Evolutionary conservation across 2,113 vertebrate species (phyloP).

Genomic region (Hydrochoerus hydrochaeris): DNA sequence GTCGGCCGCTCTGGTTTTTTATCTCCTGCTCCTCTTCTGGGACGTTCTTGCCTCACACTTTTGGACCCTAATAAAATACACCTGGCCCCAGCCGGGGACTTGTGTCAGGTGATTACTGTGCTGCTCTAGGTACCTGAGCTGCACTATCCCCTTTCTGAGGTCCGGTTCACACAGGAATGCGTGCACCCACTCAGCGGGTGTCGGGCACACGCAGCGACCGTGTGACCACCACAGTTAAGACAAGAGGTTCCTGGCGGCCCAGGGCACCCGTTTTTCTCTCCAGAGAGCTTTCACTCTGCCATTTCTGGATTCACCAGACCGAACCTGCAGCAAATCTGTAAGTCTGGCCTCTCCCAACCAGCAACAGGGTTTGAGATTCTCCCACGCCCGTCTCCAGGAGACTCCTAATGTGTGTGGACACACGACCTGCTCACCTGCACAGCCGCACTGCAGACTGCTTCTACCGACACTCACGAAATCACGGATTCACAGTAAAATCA

Average conservation of each 20-base stretch:
- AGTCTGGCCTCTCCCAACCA: no score
- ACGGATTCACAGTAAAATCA: not conserved
- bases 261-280: not conserved
- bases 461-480: not conserved
- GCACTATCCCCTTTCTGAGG: not conserved
- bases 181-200: no score
- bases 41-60: not conserved
- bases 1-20: not conserved
- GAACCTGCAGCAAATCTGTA: no score
- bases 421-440: not conserved
- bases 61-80: not conserved
- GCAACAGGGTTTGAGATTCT: no score
- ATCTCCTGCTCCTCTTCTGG: not conserved
- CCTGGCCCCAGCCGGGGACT: not conserved
- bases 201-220: not conserved
- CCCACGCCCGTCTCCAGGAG: no score
- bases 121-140: not conserved
- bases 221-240: not conserved
- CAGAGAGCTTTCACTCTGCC: no score
- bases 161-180: not conserved
- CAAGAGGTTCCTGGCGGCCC: no score
- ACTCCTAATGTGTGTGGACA: no score
- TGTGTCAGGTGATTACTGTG: not conserved
- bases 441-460: not conserved
- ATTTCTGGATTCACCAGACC: no score